These are phyloP conservation scores for Drosophila anomelani DNA, from an alignment of 2,888 invertebrate species.

Conservation along the genomic window DNA sequence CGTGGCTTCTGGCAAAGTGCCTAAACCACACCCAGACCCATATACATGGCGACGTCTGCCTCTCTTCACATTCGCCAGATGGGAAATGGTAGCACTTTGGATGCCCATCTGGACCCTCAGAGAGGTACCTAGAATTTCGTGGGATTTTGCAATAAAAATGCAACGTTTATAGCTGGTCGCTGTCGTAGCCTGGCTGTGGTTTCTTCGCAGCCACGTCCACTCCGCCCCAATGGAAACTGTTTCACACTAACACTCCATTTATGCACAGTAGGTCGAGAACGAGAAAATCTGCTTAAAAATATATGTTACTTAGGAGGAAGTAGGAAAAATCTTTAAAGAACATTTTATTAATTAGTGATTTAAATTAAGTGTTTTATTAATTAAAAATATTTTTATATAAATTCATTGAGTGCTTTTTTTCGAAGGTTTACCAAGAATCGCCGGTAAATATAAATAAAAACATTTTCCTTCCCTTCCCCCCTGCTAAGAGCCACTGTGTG, in stretches of 20 bases:
- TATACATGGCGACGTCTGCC: background rate
- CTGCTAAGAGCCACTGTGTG: constrained; percentile 1
- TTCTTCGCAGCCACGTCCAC: constrained; percentile 32
- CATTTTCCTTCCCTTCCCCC: too few relatives aligned
- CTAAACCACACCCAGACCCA: background rate
- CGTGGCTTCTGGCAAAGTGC: constrained; percentile 42
- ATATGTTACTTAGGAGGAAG: background rate
- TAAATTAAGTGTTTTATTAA: background rate
- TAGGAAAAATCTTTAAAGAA: background rate
- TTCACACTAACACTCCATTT: constrained; percentile 37
- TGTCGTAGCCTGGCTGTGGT: constrained; percentile 45
- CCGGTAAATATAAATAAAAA: background rate
- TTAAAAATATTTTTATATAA: background rate
- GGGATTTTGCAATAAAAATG: constrained; percentile 61
- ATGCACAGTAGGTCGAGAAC: background rate
- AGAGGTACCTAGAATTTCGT: constrained; percentile 31
- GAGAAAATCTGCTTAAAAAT: background rate
- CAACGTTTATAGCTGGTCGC: constrained; percentile 66
- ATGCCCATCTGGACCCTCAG: constrained; percentile 29
- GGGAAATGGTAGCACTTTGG: constrained; percentile 21
- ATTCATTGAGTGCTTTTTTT: too few relatives aligned
- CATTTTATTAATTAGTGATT: background rate
- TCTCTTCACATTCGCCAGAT: background rate
- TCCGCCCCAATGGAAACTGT: constrained; percentile 54
- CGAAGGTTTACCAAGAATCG: background rate